phyloP scores from a whole-genome alignment of 2,888 invertebrate species.

The Ophraella communa region DNA sequence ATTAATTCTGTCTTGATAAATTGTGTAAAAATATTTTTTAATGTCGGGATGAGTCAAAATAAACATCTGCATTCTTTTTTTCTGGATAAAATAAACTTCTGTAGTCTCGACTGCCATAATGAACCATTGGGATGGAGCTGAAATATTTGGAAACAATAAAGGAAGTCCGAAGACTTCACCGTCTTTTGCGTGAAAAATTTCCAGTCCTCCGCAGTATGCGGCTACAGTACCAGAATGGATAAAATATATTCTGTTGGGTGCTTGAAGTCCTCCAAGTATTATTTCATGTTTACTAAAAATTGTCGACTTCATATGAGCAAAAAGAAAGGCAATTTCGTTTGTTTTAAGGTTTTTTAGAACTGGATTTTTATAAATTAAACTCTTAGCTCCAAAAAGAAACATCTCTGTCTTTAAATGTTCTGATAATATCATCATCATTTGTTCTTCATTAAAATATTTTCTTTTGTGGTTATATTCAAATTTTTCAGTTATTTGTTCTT shows the following conservation, averaged over 20 bases:
- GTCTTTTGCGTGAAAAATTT: constrained; percentile 64
- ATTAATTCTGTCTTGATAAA: neutral
- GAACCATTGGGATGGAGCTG: neutral
- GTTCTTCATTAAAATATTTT: constrained; percentile 62
- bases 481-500: constrained; percentile 60
- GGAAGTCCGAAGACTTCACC: constrained; percentile 61
- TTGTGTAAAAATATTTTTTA: neutral
- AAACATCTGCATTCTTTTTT: neutral
- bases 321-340: constrained; percentile 48
- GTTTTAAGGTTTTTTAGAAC: constrained; percentile 59
- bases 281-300: constrained; percentile 50
- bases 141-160: constrained; percentile 22
- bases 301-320: constrained; percentile 23
- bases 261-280: constrained; percentile 56
- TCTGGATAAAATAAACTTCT: constrained; percentile 39
- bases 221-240: constrained; percentile 63
- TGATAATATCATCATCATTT: constrained; percentile 43
- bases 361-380: constrained; percentile 59
- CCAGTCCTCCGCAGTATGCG: constrained; percentile 58
- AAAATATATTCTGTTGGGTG: constrained; percentile 61
- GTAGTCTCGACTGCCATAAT: constrained; percentile 52
- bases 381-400: constrained; percentile 59
- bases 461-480: constrained; percentile 64
- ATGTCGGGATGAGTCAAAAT: neutral
- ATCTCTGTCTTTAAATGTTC: constrained; percentile 59